Evolutionary conservation across 1,140 invertebrate genomes (phyloP), one percentile per base, ranked within the genome.

Genomic region (Drosophila nikananu): DNA sequence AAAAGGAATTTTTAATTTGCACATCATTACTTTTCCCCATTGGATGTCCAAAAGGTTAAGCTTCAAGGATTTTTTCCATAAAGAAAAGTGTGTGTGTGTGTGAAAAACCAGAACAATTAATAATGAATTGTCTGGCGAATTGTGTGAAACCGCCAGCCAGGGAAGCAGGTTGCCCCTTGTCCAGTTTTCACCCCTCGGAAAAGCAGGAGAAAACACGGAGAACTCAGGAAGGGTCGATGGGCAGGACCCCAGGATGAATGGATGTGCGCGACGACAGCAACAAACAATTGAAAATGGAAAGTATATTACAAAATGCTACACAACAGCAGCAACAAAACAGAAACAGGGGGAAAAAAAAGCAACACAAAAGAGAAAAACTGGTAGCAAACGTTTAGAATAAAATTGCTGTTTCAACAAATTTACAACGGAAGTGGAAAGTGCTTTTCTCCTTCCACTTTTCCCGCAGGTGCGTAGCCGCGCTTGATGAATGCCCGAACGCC

Each of bases 391-490:
- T 86, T 89, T 89, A 90, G 81, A 84, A 89, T 90, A 89, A 89
- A 90, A 90, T 86, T 80, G 86, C 86, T 90, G 86, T 90, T 86
- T 90, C 86, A 90, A 86, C 86, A 90, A 90, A 90, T 90, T 90
- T 86, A 82, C 86, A 90, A 82, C 86, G 86, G 86, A 90, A 86
- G 86, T 82, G 80, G 62, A 91, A 78, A 91, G 81, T 90, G 86
- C 83, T 90, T 86, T 81, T 60, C 35, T n/a, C 68, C 30, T 2
- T 9, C 17, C 37, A 57, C 1, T 51, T 54, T 42, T 21, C 32
- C 65, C 21, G 15, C 35, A 66, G 55, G 63, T 62, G 77, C 64
- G 48, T 75, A 52, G 74, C 55, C 74, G 75, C 70, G 76, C 51
- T 80, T 89, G 86, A 89, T 89, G 86, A 90, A 89, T 89, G 86